Base-by-base conservation (phyloP, 2,797 vertebrate species). In the Crenichthys baileyi region DNA sequence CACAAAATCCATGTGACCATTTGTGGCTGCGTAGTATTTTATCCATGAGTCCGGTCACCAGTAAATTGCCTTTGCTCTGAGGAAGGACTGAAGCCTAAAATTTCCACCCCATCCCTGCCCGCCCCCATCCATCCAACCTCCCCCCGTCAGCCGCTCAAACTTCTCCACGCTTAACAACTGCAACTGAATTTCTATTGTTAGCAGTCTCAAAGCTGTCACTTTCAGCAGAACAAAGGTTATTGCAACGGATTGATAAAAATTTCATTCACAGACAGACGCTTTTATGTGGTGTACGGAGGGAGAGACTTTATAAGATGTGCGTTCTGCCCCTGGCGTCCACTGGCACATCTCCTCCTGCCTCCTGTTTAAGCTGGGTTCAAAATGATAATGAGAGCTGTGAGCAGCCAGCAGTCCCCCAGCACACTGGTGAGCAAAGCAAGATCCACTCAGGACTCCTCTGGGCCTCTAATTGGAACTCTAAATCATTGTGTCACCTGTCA, bases 371-470 rank as follows among this genome's bases (percentile, higher is more conserved):
- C 96, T 93, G 94, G 94, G 96, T 96, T 98, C 96, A 96, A 95
- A 95, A 97, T 97, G 96, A 96, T 98, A 97, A 97, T 97, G 94
- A 96, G 95, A 85, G 79, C 91, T 80, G 88, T 91, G 88, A 92
- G 93, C 91, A 94, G 93, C 85, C 87, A 84, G 90, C 94, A 93
- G 95, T 96, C 95, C 96, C 93, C 89, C 90, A 92, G 94, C 88
- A 91, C 94, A 90, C 88, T 85, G 86, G 83, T 84, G 91, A 93
- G 81, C 65, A 77, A 92, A 87, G 87, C 90, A 86, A 86, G 80
- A 93, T 90, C 88, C 88, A 79, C 90, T 85, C 91, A 88, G 88
- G 90, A 89, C 91, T 93, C 92, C 87, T 91, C 86, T 90, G 87
- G 91, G 88, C 90, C 84, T 85, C 95, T 96, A 96, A 96, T 96